Evolutionary conservation across 1,140 invertebrate species (phyloP).

Genomic region (Hypothenemus hampei): DNA sequence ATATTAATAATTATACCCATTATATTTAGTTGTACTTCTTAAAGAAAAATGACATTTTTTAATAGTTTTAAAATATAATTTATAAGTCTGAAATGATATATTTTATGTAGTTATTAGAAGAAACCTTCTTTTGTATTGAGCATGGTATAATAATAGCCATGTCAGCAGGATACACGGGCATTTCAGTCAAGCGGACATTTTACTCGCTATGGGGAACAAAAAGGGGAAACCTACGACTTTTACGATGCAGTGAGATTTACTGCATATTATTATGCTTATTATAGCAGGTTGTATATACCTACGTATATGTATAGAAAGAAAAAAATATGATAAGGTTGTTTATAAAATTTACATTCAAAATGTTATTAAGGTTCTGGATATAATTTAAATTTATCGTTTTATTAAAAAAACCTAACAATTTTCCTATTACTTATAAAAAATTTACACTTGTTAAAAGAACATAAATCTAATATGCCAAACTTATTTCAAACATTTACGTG

Average conservation of each 20-base stretch:
- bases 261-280: conserved; percentile 3
- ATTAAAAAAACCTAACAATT: no score
- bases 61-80: no score
- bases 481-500: conserved; percentile 18
- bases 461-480: conserved; percentile 17
- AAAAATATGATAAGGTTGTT: conserved; percentile 1
- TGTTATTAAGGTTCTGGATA: no score
- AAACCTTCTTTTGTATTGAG: no score
- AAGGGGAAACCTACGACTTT: conserved; percentile 18
- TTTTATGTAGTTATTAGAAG: no score
- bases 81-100: no score
- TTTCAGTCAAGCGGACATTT: conserved; percentile 23
- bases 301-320: conserved; percentile 10
- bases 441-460: conserved; percentile 10
- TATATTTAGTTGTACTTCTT: no score
- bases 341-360: neutral
- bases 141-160: conserved; percentile 21
- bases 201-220: conserved; percentile 11
- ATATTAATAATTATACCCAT: no score
- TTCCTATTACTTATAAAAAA: no score
- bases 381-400: no score
- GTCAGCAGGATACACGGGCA: conserved; percentile 22
- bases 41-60: no score
- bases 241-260: conserved; percentile 16
- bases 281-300: conserved; percentile 18